These are phyloP conservation scores for Pelodiscus sinensis DNA, from an alignment of 2,113 vertebrate genomes.

Conservation along the genomic window DNA sequence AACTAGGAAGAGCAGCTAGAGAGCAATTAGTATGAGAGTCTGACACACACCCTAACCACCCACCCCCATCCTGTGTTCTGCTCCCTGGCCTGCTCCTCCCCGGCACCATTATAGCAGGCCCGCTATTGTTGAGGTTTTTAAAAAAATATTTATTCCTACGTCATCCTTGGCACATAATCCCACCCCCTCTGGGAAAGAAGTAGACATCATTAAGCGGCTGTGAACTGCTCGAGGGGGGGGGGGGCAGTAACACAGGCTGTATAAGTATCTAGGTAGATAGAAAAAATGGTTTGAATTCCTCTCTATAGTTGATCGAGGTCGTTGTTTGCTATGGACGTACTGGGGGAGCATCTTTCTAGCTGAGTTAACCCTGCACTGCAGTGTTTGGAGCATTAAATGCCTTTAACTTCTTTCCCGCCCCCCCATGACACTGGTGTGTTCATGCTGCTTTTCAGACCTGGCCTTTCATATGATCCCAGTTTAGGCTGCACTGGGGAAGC, in stretches of 20 bases:
- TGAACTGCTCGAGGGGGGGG: background rate
- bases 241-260: background rate
- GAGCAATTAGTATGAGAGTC: background rate
- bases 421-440: background rate
- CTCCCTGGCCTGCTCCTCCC: background rate
- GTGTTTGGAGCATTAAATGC: background rate
- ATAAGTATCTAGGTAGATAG: background rate
- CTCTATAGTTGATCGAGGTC: background rate
- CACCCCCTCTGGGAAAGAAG: background rate
- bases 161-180: background rate
- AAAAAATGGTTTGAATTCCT: background rate
- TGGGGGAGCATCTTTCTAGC: background rate
- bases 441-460: background rate
- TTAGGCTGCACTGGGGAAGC: background rate
- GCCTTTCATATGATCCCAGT: background rate
- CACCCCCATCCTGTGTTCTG: fast-evolving
- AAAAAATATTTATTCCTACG: background rate
- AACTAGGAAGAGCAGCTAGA: background rate
- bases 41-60: background rate
- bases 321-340: background rate
- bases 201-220: background rate
- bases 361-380: background rate
- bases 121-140: background rate
- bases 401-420: background rate
- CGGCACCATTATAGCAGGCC: background rate